These are phyloP conservation scores for Aphelinus atriplicis DNA, from an alignment of 1,140 invertebrate species.

Conservation along the genomic window DNA sequence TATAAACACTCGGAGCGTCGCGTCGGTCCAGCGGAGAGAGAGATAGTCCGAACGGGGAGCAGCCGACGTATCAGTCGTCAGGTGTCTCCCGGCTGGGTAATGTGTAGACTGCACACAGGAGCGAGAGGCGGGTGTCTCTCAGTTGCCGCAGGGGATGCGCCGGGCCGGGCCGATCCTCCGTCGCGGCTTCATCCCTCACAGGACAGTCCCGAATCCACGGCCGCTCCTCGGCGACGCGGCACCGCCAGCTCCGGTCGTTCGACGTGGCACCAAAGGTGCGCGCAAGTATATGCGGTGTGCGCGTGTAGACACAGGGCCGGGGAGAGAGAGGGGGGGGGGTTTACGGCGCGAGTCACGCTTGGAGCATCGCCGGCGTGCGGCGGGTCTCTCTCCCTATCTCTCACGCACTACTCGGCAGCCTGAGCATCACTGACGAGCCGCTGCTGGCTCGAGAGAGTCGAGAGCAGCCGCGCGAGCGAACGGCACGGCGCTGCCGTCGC, in stretches of 20 bases:
- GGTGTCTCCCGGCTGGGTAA: no score
- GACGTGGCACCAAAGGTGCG: no score
- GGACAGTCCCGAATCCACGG: no score
- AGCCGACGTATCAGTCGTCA: no score
- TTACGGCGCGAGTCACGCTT: no score
- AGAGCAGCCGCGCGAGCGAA: conserved; percentile 51
- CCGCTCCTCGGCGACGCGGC: no score
- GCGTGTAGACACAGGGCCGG: background rate
- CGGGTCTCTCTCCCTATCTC: no score
- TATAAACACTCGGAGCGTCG: background rate
- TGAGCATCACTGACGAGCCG: conserved; percentile 44
- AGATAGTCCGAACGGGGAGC: no score
- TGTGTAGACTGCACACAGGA: background rate
- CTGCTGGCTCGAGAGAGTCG: conserved; percentile 48
- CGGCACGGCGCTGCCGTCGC: conserved; percentile 38
- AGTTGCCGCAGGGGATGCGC: conserved; percentile 52
- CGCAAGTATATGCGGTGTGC: no score
- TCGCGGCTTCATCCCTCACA: conserved; percentile 29
- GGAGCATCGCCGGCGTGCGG: no score
- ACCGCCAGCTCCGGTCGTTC: no score
- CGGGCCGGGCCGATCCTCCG: conserved; percentile 42
- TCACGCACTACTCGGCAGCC: conserved; percentile 51
- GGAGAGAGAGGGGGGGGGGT: background rate
- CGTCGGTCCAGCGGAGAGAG: background rate
- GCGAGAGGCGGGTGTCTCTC: conserved; percentile 26